Evolutionary conservation across 1,140 invertebrate genomes (phyloP).

Genomic region (Eupeodes corollae): DNA sequence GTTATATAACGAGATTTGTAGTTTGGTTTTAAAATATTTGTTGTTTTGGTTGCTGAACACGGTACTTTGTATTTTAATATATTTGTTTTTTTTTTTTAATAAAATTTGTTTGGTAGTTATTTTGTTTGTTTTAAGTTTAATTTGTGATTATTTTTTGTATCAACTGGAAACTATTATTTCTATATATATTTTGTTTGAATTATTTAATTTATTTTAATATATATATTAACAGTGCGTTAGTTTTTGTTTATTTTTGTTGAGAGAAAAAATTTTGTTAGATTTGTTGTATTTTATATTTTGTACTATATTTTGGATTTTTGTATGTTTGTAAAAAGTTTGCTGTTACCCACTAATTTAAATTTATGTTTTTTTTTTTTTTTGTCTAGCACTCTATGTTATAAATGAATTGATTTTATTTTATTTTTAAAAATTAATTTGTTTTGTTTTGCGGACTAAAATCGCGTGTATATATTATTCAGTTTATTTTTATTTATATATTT

Average conservation of each 20-base stretch:
- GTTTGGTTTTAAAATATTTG: not conserved
- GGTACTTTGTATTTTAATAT: slow-evolving; percentile 5
- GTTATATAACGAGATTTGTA: not conserved
- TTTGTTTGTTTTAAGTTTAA: not conserved
- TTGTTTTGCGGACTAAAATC: not conserved
- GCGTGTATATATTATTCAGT: slow-evolving; percentile 6
- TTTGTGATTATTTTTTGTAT: not conserved
- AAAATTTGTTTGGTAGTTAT: not conserved
- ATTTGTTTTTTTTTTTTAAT: slow-evolving; percentile 6
- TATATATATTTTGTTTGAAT: too few species aligned
- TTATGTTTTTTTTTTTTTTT: not conserved
- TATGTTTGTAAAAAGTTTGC: not conserved
- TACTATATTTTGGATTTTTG: slow-evolving; percentile 1
- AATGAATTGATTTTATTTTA: not conserved
- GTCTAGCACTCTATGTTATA: not conserved
- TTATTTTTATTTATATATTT: slow-evolving; percentile 9
- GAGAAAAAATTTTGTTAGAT: not conserved
- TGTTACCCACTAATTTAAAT: not conserved
- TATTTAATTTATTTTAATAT: too few species aligned
- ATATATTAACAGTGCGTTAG: too few species aligned
- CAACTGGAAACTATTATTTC: too few species aligned
- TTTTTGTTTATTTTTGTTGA: too few species aligned
- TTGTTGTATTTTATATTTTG: not conserved
- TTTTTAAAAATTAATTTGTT: not conserved
- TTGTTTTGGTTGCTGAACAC: slow-evolving; percentile 2